A percentile compares a stretch with the other conserved stretches of the same genome.
Conservation (phyloP, 2,888 invertebrate genomes). For the Drosophila merina region DNA sequence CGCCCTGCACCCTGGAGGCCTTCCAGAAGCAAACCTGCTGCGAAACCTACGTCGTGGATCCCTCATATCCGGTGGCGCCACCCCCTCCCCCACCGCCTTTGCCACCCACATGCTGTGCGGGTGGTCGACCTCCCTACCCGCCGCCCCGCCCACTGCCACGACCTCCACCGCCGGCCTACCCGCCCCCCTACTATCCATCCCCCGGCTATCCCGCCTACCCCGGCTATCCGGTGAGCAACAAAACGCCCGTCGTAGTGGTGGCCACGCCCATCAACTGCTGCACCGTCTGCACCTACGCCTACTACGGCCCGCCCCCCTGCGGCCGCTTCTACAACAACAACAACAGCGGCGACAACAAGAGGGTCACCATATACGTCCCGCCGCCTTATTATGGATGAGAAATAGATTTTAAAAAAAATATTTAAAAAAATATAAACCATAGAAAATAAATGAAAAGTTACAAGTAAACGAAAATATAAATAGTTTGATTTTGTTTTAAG, state of each 20-base stretch:
- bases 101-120: slow-evolving; percentile 40
- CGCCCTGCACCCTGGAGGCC: slow-evolving; percentile 75
- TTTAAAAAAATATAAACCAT: neutral
- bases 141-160: slow-evolving; percentile 30
- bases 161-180: slow-evolving; percentile 15
- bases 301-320: slow-evolving; percentile 79
- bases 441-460: neutral
- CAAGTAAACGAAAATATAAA: too few species aligned
- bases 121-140: slow-evolving; percentile 12
- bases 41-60: slow-evolving; percentile 48
- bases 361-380: slow-evolving; percentile 65
- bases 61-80: slow-evolving; percentile 41
- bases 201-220: slow-evolving; percentile 33
- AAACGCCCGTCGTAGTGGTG: slow-evolving; percentile 57
- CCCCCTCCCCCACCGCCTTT: slow-evolving; percentile 35
- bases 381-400: slow-evolving; percentile 63
- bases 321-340: slow-evolving; percentile 44
- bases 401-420: neutral
- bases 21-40: slow-evolving; percentile 75
- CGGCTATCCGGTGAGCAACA: slow-evolving; percentile 24
- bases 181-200: slow-evolving; percentile 35
- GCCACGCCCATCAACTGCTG: slow-evolving; percentile 74
- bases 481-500: too few species aligned
- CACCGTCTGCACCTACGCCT: slow-evolving; percentile 66
- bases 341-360: slow-evolving; percentile 21